Percentiles rank a stretch among this genome's conserved stretches.
These are phyloP conservation scores for Petrocephalus sullivani DNA, from an alignment of 2,797 vertebrate genomes.

Conservation along the genomic window DNA sequence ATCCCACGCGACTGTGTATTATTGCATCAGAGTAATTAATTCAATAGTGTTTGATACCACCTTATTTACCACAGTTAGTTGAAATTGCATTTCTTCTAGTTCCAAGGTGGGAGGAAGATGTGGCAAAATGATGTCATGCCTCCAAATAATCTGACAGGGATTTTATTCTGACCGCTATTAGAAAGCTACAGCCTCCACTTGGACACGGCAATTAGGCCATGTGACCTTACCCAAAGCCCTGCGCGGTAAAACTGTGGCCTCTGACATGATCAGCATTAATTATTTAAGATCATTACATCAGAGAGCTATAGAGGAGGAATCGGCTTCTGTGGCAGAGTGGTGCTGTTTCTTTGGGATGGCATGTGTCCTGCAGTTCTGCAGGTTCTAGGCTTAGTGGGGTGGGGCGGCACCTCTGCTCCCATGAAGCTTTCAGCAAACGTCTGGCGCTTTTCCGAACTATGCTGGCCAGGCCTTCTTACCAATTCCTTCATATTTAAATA, in stretches of 20 bases:
- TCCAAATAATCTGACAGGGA: background rate
- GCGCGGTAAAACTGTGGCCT: slow-evolving; percentile 33
- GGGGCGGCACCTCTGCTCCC: background rate
- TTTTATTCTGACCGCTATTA: background rate
- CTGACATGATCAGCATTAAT: slow-evolving; percentile 39
- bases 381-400: background rate
- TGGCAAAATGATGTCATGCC: background rate
- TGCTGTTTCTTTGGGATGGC: slow-evolving; percentile 47
- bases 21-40: slow-evolving; percentile 7
- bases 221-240: slow-evolving; percentile 29
- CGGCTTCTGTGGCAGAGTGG: slow-evolving; percentile 33
- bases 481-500: background rate
- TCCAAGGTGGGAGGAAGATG: background rate
- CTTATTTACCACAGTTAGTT: slow-evolving; percentile 1
- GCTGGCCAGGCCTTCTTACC: background rate
- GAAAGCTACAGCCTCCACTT: background rate
- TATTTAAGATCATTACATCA: slow-evolving; percentile 47
- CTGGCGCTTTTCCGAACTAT: background rate
- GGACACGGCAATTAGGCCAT: slow-evolving; percentile 32
- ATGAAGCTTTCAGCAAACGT: background rate
- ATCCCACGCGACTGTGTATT: background rate
- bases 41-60: background rate
- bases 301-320: slow-evolving; percentile 52
- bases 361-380: slow-evolving; percentile 20
- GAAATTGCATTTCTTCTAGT: background rate